Evolutionary conservation across 2,797 vertebrate genomes (phyloP).

Genomic region (Poeciliopsis infans): DNA sequence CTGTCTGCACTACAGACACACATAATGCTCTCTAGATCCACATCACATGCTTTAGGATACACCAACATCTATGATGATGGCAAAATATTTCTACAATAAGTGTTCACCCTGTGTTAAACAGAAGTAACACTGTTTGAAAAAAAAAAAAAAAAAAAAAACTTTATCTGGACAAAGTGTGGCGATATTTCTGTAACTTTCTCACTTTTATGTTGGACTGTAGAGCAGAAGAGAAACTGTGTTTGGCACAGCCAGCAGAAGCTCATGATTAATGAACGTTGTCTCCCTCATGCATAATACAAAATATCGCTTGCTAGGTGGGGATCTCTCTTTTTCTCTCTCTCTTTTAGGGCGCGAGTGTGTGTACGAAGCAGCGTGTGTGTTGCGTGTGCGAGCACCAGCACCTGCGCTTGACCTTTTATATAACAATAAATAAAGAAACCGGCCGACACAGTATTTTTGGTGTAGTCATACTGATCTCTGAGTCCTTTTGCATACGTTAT

Average conservation of each 20-base stretch:
- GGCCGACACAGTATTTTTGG: conserved; percentile 7
- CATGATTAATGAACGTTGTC: conserved; percentile 78
- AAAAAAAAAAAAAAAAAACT: not conserved
- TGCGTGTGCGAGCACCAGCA: conserved; percentile 15
- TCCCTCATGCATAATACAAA: conserved; percentile 77
- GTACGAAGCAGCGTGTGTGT: conserved; percentile 6
- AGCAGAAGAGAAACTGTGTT: conserved; percentile 59
- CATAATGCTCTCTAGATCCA: not conserved
- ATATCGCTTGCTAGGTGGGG: conserved; percentile 53
- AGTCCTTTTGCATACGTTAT: conserved; percentile 7
- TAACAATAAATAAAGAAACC: conserved; percentile 25
- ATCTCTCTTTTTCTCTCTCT: conserved; percentile 12
- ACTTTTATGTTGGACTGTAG: conserved; percentile 39
- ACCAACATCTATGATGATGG: not conserved
- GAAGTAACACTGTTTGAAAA: not conserved
- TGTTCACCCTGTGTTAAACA: not conserved
- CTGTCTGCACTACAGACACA: not conserved
- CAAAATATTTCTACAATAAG: not conserved
- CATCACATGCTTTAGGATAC: not conserved
- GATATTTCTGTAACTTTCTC: conserved; percentile 8
- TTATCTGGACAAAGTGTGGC: conserved; percentile 4
- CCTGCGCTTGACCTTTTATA: conserved; percentile 26
- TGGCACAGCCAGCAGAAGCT: conserved; percentile 60
- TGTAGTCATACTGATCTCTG: conserved; percentile 25
- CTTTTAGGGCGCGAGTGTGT: conserved; percentile 10